These are phyloP conservation scores for Drosophila repletoides DNA, from an alignment of 1,140 invertebrate species.

Conservation along the genomic window DNA sequence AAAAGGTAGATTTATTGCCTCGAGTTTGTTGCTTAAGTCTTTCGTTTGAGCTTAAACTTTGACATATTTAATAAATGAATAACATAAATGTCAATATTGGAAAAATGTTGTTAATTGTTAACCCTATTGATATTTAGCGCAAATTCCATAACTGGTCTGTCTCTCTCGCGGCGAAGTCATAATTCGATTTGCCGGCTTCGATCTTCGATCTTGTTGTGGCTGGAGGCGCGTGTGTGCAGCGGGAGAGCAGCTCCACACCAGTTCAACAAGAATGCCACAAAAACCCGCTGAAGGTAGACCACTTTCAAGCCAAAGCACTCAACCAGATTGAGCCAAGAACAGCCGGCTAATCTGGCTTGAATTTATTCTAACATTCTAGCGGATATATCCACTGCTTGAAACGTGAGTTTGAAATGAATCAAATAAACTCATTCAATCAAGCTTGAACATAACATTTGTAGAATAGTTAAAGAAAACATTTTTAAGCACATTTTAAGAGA, in stretches of 20 bases:
- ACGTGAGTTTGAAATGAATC: neutral
- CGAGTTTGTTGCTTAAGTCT: constrained; percentile 31
- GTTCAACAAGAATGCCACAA: constrained; percentile 65
- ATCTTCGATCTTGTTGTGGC: constrained; percentile 22
- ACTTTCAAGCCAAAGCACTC: constrained; percentile 63
- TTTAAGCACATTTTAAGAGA: no score
- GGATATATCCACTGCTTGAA: neutral
- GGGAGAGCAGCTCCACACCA: constrained; percentile 31
- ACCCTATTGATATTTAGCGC: constrained; percentile 60
- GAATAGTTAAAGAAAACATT: no score
- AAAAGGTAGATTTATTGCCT: no score
- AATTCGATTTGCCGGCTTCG: constrained; percentile 55
- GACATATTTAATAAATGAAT: constrained; percentile 13
- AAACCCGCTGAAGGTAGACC: constrained; percentile 64
- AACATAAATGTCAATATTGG: constrained; percentile 9
- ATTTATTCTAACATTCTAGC: constrained; percentile 7
- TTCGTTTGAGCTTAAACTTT: constrained; percentile 30
- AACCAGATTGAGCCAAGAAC: constrained; percentile 54
- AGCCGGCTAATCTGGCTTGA: constrained; percentile 31
- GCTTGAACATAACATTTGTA: no score
- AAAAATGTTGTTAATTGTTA: constrained; percentile 42
- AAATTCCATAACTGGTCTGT: constrained; percentile 52
- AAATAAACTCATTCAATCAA: neutral
- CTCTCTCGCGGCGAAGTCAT: constrained; percentile 44
- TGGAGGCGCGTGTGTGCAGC: constrained; percentile 21